Base-by-base conservation (phyloP, 1,140 invertebrate genomes). In the Arctopsyche grandis region DNA sequence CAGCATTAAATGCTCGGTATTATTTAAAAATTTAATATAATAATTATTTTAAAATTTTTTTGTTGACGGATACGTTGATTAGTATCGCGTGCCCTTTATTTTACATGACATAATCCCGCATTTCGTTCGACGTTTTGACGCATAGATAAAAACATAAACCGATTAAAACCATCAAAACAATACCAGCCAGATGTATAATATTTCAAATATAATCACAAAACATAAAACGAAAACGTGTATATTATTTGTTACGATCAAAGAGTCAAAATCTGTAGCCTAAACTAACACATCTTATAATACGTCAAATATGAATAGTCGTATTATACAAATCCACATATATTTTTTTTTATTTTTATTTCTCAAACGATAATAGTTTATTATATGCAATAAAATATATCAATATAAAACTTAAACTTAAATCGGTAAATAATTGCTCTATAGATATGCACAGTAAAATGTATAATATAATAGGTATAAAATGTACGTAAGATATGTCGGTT, bases 201-300 rank as follows among this genome's bases (percentile, higher is more conserved):
- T n/a, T n/a, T n/a, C n/a, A n/a, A n/a, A n/a, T n/a, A n/a, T n/a
- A n/a, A 19, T 60, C n/a, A 60, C 3, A 21, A n/a, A 19, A 60
- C 9, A 19, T 60, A 52, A 52, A n/a, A 1, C 12, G 0, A 16
- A 60, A 19, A 60, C 9, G 21, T 21, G 21, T 60, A 21, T 60
- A 60, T n/a, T 5, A 38, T 38, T 52, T 19, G 48, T n/a, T 52
- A 52, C 9, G 9, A 3, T 60, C 19, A 60, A 60, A 10, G 9
- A 60, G 56, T 60, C 56, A 60, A 60, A n/a, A 60, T 60, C 56
- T 60, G 56, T 19, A 60, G 56, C 56, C 56, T 60, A 60, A 60
- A 60, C 56, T 60, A 60, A 60, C 56, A 60, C 56, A 21, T 60
- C 16, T 38, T 38, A 38, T 60, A 60, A 38, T 38, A 38, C 29